A percentile compares a stretch with the other conserved stretches of the same genome.
These are phyloP conservation scores for Papio anubis DNA, from an alignment of 2,113 vertebrate species.

Conservation along the genomic window DNA sequence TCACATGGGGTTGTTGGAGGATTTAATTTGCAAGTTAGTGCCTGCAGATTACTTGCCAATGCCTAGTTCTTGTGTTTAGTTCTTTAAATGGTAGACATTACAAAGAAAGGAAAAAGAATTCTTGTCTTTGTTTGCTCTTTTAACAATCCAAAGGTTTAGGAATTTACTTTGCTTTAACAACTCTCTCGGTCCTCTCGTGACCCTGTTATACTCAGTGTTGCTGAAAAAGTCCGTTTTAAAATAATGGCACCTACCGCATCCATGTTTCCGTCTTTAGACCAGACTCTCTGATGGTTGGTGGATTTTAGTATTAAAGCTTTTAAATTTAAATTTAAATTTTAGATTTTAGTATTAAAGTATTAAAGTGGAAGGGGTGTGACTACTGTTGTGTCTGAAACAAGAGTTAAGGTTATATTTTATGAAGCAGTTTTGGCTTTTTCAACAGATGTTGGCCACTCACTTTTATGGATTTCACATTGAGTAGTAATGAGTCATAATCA, in stretches of 20 bases:
- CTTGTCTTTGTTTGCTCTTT: not conserved
- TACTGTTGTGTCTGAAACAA: not conserved
- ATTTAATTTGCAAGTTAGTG: not conserved
- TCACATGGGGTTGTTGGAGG: not conserved
- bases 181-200: no score
- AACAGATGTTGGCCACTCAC: not conserved
- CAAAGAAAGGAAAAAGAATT: not conserved
- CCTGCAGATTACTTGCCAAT: not conserved
- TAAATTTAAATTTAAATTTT: no score
- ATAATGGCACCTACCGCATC: not conserved
- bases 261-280: not conserved
- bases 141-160: not conserved
- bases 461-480: not conserved
- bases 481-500: conserved; percentile 13
- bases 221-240: not conserved
- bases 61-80: not conserved
- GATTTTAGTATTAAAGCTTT: not conserved
- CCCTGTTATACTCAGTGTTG: not conserved
- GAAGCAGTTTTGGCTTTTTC: not conserved
- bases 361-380: not conserved
- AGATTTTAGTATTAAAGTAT: not conserved
- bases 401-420: not conserved
- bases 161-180: not conserved
- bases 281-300: not conserved
- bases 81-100: not conserved